These are phyloP conservation scores for Aricia agestis DNA, from an alignment of 1,140 invertebrate genomes.

Conservation along the genomic window DNA sequence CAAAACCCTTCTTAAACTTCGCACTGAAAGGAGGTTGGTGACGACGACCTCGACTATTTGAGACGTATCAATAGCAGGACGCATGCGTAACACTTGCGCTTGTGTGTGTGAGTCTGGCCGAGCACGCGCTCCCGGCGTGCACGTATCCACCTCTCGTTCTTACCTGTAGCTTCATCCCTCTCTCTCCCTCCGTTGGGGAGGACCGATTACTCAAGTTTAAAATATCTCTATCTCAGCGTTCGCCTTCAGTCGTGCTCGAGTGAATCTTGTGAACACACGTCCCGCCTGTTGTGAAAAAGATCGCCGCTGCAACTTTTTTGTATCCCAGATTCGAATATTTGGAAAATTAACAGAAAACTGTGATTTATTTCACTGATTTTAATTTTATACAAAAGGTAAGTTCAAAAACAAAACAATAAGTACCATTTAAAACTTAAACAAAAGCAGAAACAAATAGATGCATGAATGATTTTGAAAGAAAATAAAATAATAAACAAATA, in stretches of 20 bases:
- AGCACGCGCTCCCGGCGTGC: conserved; percentile 62
- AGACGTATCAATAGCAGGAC: conserved; percentile 56
- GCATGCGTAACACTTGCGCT: conserved; percentile 57
- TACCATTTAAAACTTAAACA: neutral
- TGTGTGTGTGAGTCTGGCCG: conserved; percentile 55
- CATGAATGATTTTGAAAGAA: neutral
- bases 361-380: neutral
- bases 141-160: conserved; percentile 43
- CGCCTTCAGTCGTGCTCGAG: conserved; percentile 64
- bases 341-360: conserved; percentile 11
- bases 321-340: conserved; percentile 4
- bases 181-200: conserved; percentile 42
- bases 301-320: conserved; percentile 45
- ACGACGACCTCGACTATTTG: conserved; percentile 57
- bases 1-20: conserved; percentile 47
- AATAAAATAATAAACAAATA: neutral
- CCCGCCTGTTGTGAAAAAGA: conserved; percentile 39
- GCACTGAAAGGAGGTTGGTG: conserved; percentile 60
- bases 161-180: conserved; percentile 22
- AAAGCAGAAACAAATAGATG: neutral
- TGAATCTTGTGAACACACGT: conserved; percentile 46
- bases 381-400: conserved; percentile 1
- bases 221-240: conserved; percentile 55
- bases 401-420: neutral
- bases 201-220: conserved; percentile 65